Evolutionary conservation across 2,113 vertebrate species (phyloP).

Genomic region (Tamias sibiricus): DNA sequence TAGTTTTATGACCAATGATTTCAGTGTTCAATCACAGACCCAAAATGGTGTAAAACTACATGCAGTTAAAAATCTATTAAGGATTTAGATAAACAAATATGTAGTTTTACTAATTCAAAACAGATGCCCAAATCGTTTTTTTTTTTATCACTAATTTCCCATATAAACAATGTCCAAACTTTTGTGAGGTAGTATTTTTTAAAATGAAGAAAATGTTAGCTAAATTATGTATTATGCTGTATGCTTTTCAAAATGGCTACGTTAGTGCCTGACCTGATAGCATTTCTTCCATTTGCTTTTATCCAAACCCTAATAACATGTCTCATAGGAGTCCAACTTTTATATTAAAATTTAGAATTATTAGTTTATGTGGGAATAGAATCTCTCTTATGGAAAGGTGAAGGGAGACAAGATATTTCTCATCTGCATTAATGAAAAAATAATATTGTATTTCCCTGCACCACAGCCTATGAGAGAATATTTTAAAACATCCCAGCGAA

Average conservation of each 20-base stretch:
- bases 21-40: background rate
- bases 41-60: background rate
- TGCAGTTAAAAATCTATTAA: background rate
- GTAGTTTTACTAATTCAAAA: background rate
- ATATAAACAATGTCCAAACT: background rate
- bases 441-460: background rate
- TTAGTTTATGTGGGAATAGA: background rate
- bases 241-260: background rate
- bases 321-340: background rate
- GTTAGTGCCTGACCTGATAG: background rate
- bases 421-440: background rate
- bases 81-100: background rate
- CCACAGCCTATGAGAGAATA: background rate
- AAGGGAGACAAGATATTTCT: background rate
- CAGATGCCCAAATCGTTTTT: background rate
- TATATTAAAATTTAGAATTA: slow-evolving; percentile 27
- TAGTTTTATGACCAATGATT: background rate
- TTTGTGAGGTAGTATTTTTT: background rate
- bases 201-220: background rate
- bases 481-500: background rate
- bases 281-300: background rate
- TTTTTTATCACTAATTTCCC: background rate
- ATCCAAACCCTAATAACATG: background rate
- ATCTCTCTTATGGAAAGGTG: background rate
- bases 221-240: background rate